Conservation (phyloP, 2,888 invertebrate species). For the Drosophila acutilabella region DNA sequence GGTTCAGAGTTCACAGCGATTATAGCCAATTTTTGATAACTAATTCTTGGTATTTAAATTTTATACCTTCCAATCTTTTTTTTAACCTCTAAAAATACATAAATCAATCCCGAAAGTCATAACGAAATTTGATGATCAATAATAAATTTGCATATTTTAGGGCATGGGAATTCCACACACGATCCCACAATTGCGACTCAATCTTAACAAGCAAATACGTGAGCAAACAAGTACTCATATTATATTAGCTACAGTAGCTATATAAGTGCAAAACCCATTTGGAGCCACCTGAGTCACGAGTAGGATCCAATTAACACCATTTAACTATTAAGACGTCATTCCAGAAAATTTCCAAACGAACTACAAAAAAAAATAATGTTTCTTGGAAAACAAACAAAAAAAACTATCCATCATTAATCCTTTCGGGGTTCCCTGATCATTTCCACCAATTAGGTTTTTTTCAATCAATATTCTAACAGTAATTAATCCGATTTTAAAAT, state of each 20-base stretch:
- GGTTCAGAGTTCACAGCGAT: no score
- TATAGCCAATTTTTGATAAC: no score
- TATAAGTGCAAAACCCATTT: constrained; percentile 34
- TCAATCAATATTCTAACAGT: no score
- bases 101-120: background rate
- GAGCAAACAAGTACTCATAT: constrained; percentile 10
- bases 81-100: no score
- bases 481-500: no score
- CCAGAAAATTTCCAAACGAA: constrained; percentile 19
- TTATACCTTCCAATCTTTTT: background rate
- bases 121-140: background rate
- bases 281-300: constrained; percentile 44
- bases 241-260: constrained; percentile 7
- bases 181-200: constrained; percentile 27
- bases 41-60: background rate
- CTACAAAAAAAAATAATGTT: background rate
- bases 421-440: no score
- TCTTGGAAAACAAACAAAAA: background rate
- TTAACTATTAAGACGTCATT: constrained; percentile 27
- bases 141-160: constrained; percentile 11
- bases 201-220: constrained; percentile 5
- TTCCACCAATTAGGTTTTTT: no score
- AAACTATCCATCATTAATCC: no score
- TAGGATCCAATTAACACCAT: constrained; percentile 37
- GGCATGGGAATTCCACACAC: constrained; percentile 43